A percentile compares a stretch with the other conserved stretches of the same genome.
phyloP scores from a whole-genome alignment of 1,140 invertebrate species.

The Lerema accius region DNA sequence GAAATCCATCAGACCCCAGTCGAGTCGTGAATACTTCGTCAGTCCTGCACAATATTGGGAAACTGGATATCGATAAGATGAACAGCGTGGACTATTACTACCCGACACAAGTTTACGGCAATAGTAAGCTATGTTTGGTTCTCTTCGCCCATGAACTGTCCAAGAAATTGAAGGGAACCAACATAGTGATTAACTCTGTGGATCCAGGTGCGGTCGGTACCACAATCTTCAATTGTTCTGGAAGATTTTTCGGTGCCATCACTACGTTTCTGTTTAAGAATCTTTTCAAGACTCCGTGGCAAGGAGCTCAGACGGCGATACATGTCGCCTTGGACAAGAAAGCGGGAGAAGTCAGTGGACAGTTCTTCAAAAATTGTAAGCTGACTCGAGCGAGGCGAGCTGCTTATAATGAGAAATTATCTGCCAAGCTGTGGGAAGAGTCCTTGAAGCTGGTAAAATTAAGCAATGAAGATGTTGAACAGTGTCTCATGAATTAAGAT shows the following conservation, averaged over 20 bases:
- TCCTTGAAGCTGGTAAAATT: constrained; percentile 49
- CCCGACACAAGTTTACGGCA: constrained; percentile 82
- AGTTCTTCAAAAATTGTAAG: constrained; percentile 58
- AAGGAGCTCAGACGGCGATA: constrained; percentile 58
- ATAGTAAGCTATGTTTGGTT: constrained; percentile 88
- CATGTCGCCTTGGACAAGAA: constrained; percentile 46
- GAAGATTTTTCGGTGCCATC: constrained; percentile 41
- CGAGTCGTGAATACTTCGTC: constrained; percentile 89
- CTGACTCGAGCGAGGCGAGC: constrained; percentile 25
- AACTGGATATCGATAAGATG: constrained; percentile 85
- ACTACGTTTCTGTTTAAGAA: constrained; percentile 44
- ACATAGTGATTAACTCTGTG: constrained; percentile 83
- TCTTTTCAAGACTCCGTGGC: constrained; percentile 50
- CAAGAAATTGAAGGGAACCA: constrained; percentile 81
- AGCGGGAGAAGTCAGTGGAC: constrained; percentile 54
- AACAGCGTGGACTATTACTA: constrained; percentile 85
- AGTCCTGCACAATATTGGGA: constrained; percentile 81
- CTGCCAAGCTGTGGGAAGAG: constrained; percentile 46
- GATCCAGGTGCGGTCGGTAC: constrained; percentile 85
- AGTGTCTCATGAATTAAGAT: constrained; percentile 31
- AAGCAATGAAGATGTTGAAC: constrained; percentile 45
- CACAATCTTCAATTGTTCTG: constrained; percentile 61
- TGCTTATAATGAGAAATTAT: constrained; percentile 43
- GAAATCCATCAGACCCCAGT: constrained; percentile 70
- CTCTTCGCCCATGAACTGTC: constrained; percentile 87